Conservation (phyloP, 2,113 vertebrate species). For the Zonotrichia leucophrys region DNA sequence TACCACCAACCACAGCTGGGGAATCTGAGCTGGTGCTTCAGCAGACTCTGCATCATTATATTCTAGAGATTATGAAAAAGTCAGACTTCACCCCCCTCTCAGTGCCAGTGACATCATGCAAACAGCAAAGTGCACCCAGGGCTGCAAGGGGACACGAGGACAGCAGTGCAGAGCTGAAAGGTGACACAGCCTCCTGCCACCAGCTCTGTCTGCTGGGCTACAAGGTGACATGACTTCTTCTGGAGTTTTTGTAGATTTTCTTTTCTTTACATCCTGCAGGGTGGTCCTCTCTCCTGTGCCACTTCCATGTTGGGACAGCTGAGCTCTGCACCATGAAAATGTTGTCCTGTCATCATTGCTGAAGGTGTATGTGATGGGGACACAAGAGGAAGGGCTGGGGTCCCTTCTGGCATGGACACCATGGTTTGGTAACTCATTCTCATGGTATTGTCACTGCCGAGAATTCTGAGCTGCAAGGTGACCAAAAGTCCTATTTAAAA, state of each 20-base stretch:
- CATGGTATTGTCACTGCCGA: neutral
- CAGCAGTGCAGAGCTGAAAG: neutral
- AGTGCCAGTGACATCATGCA: neutral
- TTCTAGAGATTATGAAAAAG: slow-evolving; percentile 19
- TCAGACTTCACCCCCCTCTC: neutral
- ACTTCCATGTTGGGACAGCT: neutral
- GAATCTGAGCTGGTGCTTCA: slow-evolving; percentile 13
- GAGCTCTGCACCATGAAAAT: neutral
- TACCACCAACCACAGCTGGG: neutral
- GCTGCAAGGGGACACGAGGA: neutral
- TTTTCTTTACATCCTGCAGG: neutral
- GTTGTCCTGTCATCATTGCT: neutral
- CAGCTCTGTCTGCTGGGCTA: neutral
- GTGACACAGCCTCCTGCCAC: neutral
- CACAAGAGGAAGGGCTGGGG: neutral
- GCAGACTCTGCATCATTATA: neutral
- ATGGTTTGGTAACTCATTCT: neutral
- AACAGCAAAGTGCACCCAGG: neutral
- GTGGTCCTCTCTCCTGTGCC: neutral
- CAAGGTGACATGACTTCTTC: slow-evolving; percentile 1
- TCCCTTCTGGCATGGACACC: neutral
- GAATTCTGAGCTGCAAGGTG: neutral
- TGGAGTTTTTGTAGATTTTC: slow-evolving; percentile 23
- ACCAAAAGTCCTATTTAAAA: neutral
- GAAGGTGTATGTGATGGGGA: neutral